Percentiles rank a stretch among this genome's conserved stretches.
These are phyloP conservation scores for Ctenodactylus gundi DNA, from an alignment of 2,113 vertebrate species.

Conservation along the genomic window DNA sequence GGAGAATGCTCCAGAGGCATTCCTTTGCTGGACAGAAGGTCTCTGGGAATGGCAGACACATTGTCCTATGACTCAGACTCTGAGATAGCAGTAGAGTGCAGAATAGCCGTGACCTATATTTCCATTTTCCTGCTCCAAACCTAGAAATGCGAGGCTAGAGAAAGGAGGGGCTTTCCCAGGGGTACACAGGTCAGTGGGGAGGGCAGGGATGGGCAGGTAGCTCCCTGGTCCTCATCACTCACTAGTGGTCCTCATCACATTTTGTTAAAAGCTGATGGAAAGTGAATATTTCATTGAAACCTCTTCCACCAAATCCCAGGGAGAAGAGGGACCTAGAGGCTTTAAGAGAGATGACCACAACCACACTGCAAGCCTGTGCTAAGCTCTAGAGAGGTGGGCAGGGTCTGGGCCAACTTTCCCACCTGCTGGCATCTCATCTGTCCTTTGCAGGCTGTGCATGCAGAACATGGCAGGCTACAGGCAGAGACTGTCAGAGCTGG, in stretches of 20 bases:
- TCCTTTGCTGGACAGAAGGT: background rate
- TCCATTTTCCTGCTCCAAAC: background rate
- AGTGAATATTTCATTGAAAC: background rate
- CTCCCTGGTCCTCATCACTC: background rate
- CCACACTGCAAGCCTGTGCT: background rate
- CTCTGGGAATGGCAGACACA: background rate
- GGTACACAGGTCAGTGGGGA: background rate
- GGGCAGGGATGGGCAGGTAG: background rate
- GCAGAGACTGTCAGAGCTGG: constrained; percentile 58
- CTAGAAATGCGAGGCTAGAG: background rate
- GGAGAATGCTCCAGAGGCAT: background rate
- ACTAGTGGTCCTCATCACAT: background rate
- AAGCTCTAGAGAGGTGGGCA: rapidly evolving
- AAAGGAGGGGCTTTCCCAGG: background rate
- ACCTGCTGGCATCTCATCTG: rapidly evolving
- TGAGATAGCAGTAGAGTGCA: background rate
- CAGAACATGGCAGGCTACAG: background rate
- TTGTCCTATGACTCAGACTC: background rate
- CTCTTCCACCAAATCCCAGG: background rate
- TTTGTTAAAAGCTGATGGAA: background rate
- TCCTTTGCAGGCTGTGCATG: constrained; percentile 12
- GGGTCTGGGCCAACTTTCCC: background rate
- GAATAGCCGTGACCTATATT: background rate
- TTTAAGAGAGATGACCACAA: no score
- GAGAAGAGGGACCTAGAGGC: background rate